phyloP scores from a whole-genome alignment of 2,797 vertebrate species.

The Sciurus carolinensis region DNA sequence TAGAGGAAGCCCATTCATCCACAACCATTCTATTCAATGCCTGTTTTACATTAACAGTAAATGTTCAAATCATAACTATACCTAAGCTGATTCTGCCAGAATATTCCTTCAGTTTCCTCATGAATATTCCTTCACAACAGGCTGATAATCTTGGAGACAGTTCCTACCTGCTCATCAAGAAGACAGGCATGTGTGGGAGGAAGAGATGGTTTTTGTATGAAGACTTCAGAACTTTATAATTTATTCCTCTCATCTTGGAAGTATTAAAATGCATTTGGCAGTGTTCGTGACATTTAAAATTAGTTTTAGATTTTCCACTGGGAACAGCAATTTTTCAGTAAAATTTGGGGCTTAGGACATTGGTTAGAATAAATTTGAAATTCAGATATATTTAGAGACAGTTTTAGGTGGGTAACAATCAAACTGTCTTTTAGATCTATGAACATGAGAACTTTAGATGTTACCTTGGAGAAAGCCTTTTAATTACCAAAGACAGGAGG shows the following conservation, averaged over 20 bases:
- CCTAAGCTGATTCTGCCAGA: not conserved
- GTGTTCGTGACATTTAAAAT: conserved; percentile 78
- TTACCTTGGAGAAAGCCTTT: conserved; percentile 2
- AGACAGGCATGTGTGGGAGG: conserved; percentile 76
- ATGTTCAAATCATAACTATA: conserved; percentile 10
- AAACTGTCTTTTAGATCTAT: conserved; percentile 67
- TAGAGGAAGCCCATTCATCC: not conserved
- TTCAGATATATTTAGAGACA: conserved; percentile 69
- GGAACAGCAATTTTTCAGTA: conserved; percentile 69
- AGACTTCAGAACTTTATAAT: conserved; percentile 80
- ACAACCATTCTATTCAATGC: accelerated
- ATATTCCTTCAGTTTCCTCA: conserved; percentile 36
- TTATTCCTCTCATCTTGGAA: conserved; percentile 75
- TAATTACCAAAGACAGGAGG: conserved; percentile 28
- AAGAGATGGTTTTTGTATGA: conserved; percentile 70
- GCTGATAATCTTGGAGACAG: conserved; percentile 54
- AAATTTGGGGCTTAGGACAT: conserved; percentile 63
- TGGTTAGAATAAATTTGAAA: conserved; percentile 65
- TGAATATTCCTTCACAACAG: conserved; percentile 45
- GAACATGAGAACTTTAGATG: conserved; percentile 15
- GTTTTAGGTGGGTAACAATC: conserved; percentile 63
- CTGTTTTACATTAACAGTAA: conserved; percentile 31
- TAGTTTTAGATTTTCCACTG: conserved; percentile 75
- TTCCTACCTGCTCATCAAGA: conserved; percentile 76
- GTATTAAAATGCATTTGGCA: conserved; percentile 80